Percentiles rank a stretch among this genome's conserved stretches.
Conservation (phyloP, 2,797 vertebrate species). For the Xiphorhynchus erythropygius region DNA sequence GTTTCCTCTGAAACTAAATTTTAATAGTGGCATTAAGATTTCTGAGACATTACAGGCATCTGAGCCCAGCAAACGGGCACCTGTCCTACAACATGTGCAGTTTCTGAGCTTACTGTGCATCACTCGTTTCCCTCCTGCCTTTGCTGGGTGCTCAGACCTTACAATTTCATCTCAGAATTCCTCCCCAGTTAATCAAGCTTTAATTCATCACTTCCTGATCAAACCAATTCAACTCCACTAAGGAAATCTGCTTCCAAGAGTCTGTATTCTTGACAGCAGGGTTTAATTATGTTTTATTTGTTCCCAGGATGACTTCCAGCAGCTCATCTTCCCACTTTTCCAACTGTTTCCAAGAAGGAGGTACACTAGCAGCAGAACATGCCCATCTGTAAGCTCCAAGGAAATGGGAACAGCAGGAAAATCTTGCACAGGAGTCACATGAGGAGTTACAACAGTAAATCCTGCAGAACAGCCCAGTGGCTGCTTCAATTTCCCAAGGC, state of each 20-base stretch:
- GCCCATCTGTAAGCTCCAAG: not conserved
- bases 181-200: not conserved
- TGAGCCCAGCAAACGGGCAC: not conserved
- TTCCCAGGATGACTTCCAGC: not conserved
- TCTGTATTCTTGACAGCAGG: not conserved
- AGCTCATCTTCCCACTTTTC: not conserved
- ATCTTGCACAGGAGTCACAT: not conserved
- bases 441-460: not conserved
- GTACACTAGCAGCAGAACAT: not conserved
- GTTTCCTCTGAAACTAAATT: not conserved
- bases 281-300: not conserved
- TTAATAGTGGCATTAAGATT: not conserved
- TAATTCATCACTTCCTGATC: not conserved
- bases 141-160: not conserved
- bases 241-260: not conserved
- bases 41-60: not conserved
- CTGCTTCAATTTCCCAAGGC: not conserved
- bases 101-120: not conserved
- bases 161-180: not conserved
- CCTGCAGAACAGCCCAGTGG: not conserved
- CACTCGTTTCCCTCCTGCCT: not conserved
- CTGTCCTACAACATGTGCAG: fast-evolving
- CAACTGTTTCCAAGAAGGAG: not conserved
- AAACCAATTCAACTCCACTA: not conserved
- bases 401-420: conserved; percentile 7